Percentiles rank a stretch among this genome's conserved stretches.
phyloP scores from a whole-genome alignment of 2,888 invertebrate species.

The Acronicta aceris region DNA sequence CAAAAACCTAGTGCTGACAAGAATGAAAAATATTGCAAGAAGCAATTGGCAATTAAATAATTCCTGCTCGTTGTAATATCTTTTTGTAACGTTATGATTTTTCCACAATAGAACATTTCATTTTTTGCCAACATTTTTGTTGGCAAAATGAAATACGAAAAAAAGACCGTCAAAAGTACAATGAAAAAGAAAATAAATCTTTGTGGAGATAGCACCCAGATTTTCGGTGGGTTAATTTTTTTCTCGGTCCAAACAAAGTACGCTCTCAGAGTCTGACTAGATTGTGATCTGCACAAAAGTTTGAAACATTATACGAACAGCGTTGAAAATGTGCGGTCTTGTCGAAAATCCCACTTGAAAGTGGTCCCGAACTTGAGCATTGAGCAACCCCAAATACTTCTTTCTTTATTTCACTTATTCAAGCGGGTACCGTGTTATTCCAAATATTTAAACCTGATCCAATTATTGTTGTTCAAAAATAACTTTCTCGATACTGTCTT shows the following conservation, averaged over 20 bases:
- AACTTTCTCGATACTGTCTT: conserved; percentile 40
- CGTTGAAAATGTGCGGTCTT: conserved; percentile 73
- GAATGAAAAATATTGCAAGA: conserved; percentile 12
- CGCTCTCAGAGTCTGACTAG: conserved; percentile 79
- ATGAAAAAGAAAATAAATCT: conserved; percentile 55
- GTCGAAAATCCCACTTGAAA: conserved; percentile 79
- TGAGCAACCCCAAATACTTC: conserved; percentile 47
- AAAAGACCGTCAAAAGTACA: conserved; percentile 39
- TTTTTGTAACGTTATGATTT: conserved; percentile 33
- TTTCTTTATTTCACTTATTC: conserved; percentile 51
- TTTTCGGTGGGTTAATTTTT: conserved; percentile 51
- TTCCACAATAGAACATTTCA: conserved; percentile 29
- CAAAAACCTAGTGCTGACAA: conserved; percentile 7
- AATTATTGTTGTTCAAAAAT: conserved; percentile 46
- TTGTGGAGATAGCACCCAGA: conserved; percentile 44
- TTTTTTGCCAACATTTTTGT: conserved; percentile 29
- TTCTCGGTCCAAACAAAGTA: conserved; percentile 57
- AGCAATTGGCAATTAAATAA: conserved; percentile 32
- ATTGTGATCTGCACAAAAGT: conserved; percentile 80
- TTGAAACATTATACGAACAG: conserved; percentile 75
- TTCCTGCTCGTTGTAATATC: conserved; percentile 23
- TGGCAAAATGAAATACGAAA: conserved; percentile 35
- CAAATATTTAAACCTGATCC: conserved; percentile 46
- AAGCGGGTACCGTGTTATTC: conserved; percentile 53
- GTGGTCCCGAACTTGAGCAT: conserved; percentile 66